These are phyloP conservation scores for Crossoptilon crossoptilon DNA, from an alignment of 2,797 vertebrate genomes.

Conservation along the genomic window DNA sequence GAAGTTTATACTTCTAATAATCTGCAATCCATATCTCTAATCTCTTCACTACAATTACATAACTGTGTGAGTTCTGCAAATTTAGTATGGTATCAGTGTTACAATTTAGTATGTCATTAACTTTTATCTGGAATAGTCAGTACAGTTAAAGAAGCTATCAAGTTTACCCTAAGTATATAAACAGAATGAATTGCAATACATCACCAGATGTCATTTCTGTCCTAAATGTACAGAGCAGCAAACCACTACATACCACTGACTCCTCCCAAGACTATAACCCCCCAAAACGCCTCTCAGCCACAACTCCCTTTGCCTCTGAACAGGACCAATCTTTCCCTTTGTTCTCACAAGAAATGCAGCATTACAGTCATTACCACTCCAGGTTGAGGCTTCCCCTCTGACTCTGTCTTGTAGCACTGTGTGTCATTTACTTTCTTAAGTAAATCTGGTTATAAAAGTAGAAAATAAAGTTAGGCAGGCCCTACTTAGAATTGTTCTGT, in stretches of 20 bases:
- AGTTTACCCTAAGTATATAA: background rate
- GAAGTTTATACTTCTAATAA: background rate
- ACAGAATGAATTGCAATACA: background rate
- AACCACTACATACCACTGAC: background rate
- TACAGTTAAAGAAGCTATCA: background rate
- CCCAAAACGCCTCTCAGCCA: accelerated
- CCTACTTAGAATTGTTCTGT: background rate
- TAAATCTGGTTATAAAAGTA: background rate
- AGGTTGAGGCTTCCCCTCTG: background rate
- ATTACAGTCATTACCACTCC: background rate
- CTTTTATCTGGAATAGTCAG: background rate
- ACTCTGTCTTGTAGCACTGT: accelerated
- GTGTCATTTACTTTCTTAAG: background rate
- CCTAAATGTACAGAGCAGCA: background rate
- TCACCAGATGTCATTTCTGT: background rate
- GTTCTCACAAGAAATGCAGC: background rate
- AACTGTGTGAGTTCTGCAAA: background rate
- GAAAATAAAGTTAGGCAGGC: background rate
- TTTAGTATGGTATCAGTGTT: background rate
- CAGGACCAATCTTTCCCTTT: background rate
- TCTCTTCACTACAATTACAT: background rate
- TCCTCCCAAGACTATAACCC: background rate
- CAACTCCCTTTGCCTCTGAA: background rate
- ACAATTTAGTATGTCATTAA: background rate
- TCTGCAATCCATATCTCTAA: background rate